Base-by-base conservation (phyloP, 2,797 vertebrate genomes). In the Malurus splendens region DNA sequence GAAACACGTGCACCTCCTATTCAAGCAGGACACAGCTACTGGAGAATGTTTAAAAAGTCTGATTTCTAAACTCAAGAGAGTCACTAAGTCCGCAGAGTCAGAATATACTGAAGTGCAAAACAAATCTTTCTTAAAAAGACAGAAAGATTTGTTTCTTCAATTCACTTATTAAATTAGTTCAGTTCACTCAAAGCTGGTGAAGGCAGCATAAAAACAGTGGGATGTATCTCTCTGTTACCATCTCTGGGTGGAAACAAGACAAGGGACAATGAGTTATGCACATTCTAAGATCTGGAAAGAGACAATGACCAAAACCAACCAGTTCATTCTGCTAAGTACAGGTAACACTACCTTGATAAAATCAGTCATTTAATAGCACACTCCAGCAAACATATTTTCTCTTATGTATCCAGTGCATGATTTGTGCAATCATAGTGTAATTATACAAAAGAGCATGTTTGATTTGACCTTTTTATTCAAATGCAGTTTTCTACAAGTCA, bases 401-500 rank as follows among this genome's bases (percentile, higher is more conserved):
- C 33, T 51, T 51, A 32, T 1, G 14, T 10, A 68, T 28, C 38
- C 60, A 62, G 33, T 1, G 1, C 1, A 1, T 25, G 39, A 86
- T 70, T 39, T 28, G 4, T 1, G 1, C 17, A 32, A 87, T 62
- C 54, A 75, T 1, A 82, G 30, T 2, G 22, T 9, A n/a, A 77
- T 27, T 65, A 68, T 7, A 4, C 30, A 39, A 62, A 32, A 4
- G 1, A 64, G 32, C 17, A 9, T 19, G 55, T 52, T 71, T 84
- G 42, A 88, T 82, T 59, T 66, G 38, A 83, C 17, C 9, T 73
- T 76, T 80, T 87, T 25, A 83, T 86, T 65, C 44, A 89, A 86
- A 73, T 18, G 7, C 22, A 28, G 27, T 70, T 92, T 93, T 73
- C 20, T 27, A 86, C 23, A 72, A 81, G 60, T 50, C 32, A 22